Conservation (phyloP, 2,113 vertebrate genomes). For the Machaerirhynchus nigripectus region DNA sequence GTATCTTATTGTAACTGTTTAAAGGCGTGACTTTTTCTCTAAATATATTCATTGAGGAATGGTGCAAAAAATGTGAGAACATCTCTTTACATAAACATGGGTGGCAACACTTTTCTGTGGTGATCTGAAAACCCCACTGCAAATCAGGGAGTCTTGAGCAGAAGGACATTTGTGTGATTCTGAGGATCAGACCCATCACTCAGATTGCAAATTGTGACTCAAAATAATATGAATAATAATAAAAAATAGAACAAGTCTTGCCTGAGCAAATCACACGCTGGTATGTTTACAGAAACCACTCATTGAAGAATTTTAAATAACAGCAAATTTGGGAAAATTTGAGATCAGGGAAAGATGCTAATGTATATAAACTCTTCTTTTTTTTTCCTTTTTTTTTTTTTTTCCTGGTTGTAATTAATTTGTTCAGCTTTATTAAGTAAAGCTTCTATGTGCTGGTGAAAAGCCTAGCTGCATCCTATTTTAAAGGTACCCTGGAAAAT, state of each 20-base stretch:
- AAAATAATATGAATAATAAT: background rate
- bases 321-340: background rate
- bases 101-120: background rate
- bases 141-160: background rate
- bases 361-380: background rate
- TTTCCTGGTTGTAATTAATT: background rate
- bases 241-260: background rate
- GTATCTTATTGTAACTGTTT: background rate
- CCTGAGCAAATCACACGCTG: background rate
- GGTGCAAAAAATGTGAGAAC: background rate
- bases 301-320: background rate
- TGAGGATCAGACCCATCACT: background rate
- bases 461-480: background rate
- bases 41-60: background rate
- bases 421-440: background rate
- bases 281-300: background rate
- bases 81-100: background rate
- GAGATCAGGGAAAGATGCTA: background rate
- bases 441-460: background rate
- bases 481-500: background rate
- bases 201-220: background rate
- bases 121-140: background rate
- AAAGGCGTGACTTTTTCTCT: background rate
- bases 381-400: background rate
- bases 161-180: background rate